These are phyloP conservation scores for Heliconius ethilla DNA, from an alignment of 2,888 invertebrate species.

Conservation along the genomic window DNA sequence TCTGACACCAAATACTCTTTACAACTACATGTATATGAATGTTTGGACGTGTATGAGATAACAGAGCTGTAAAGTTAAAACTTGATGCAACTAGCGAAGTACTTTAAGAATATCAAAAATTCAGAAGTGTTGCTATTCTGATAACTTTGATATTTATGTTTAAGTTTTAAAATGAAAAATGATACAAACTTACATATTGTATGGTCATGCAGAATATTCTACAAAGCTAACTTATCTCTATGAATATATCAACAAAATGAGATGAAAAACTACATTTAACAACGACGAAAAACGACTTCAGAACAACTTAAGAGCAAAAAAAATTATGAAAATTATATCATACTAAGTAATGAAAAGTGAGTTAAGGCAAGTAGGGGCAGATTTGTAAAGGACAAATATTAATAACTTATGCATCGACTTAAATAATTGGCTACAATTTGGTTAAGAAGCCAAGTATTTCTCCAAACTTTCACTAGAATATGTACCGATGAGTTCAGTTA, in stretches of 20 bases:
- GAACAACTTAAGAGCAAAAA: conserved; percentile 14
- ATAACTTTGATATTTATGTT: conserved; percentile 42
- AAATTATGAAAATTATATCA: not conserved
- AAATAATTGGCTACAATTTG: too few relatives aligned
- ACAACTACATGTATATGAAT: too few relatives aligned
- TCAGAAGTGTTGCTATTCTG: conserved; percentile 43
- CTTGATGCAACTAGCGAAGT: conserved; percentile 32
- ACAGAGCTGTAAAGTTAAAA: conserved; percentile 37
- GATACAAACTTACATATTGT: conserved; percentile 22
- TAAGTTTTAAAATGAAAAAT: conserved; percentile 35
- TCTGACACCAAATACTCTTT: too few relatives aligned
- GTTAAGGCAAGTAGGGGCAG: too few relatives aligned
- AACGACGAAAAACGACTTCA: conserved; percentile 8
- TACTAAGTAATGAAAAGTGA: not conserved
- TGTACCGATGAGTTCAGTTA: too few relatives aligned
- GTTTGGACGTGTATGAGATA: not conserved
- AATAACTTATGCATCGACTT: too few relatives aligned
- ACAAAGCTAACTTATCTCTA: conserved; percentile 18
- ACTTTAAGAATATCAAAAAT: conserved; percentile 43
- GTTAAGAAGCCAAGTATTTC: too few relatives aligned
- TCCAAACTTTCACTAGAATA: too few relatives aligned
- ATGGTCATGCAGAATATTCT: conserved; percentile 22
- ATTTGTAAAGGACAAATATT: too few relatives aligned
- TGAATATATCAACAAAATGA: conserved; percentile 22
- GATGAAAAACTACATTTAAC: not conserved